These are phyloP conservation scores for Drosophila infuscata DNA, from an alignment of 2,888 invertebrate genomes.

Conservation along the genomic window DNA sequence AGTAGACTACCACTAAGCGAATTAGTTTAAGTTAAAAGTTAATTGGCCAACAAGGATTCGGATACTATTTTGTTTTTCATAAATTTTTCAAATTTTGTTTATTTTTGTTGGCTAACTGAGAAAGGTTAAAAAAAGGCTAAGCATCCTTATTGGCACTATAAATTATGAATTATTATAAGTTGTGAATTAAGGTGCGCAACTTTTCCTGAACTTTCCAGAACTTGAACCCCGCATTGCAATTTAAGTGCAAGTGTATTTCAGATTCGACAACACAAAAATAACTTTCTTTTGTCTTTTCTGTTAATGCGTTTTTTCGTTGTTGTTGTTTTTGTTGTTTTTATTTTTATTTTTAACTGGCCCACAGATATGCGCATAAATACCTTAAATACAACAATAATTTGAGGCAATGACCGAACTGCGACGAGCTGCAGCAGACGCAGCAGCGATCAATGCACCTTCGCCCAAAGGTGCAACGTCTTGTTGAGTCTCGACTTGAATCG, in stretches of 20 bases:
- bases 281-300: slow-evolving; percentile 7
- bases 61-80: no score
- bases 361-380: slow-evolving; percentile 44
- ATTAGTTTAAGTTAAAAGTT: background rate
- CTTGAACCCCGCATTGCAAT: background rate
- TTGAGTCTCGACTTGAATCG: slow-evolving; percentile 22
- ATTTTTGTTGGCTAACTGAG: no score
- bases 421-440: slow-evolving; percentile 29
- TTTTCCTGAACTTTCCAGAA: no score
- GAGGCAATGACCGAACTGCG: slow-evolving; percentile 52
- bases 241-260: slow-evolving; percentile 9
- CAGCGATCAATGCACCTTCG: slow-evolving; percentile 79
- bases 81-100: no score
- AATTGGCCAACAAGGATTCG: background rate
- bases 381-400: slow-evolving; percentile 57
- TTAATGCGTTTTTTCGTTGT: slow-evolving; percentile 12
- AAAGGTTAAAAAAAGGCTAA: no score
- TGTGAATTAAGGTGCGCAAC: background rate
- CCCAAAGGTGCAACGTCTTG: slow-evolving; percentile 76
- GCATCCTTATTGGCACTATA: no score
- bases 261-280: background rate
- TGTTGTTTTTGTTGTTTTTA: slow-evolving; percentile 9
- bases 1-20: background rate
- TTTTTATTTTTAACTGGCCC: slow-evolving; percentile 16
- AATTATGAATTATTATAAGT: background rate